Base-by-base conservation (phyloP, 2,797 vertebrate species). In the Brachyalestes nurse region DNA sequence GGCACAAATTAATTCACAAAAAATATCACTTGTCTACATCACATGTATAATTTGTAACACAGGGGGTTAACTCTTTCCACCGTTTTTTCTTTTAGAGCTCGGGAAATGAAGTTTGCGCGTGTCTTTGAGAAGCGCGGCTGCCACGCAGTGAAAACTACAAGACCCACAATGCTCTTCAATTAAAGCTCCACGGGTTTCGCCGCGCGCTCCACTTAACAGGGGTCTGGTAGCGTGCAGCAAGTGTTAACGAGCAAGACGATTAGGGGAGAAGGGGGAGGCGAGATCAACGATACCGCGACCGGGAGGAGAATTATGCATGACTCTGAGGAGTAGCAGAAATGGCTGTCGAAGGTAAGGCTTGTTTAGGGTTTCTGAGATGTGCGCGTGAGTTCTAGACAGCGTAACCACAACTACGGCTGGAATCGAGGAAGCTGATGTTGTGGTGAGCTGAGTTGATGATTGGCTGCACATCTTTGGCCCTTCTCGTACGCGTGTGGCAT, bases 271-370 rank as follows among this genome's bases (percentile, higher is more conserved):
- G 83, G 90, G 70, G 75, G 53, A 83, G 86, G 88, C 83, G 67
- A 81, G 64, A 80, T 75, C 47, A 60, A 70, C 81, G 77, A 88
- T 72, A 65, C 85, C 10, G 25, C 81, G 28, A 74, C 84, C 67
- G 72, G 61, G 78, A 74, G 61, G 78, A 74, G 25, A 85, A 90
- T 86, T 87, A 94, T 93, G 93, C 81, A 38, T 81, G 51, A 6
- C 83, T 88, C 86, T 61, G 84, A 71, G 91, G 88, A 92, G 78
- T 87, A 88, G 82, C 87, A 84, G 82, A 7, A 1, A 95, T 95
- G 94, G 93, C 94, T 81, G 93, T 95, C 79, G 87, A 94, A 93
- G 94, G 94, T 95, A 91, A 94, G 92, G 7, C 23, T 72, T 38
- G 38, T 66, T n/a, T 9, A 7, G 7, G 6, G 1, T 6, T 28